Evolutionary conservation across 2,888 invertebrate species (phyloP).

Genomic region (Tipula unca): DNA sequence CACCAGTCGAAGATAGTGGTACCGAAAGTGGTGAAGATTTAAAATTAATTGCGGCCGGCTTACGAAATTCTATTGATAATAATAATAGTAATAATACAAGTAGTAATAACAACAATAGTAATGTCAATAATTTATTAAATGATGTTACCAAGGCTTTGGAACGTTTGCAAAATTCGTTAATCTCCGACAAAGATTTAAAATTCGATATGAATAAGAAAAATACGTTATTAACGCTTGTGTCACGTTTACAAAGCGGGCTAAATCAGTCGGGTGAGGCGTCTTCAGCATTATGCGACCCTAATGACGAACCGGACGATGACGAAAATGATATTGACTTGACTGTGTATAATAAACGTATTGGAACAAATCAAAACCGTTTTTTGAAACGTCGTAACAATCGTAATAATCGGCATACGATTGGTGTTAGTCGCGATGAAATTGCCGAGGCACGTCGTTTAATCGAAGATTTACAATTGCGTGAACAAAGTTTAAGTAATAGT

Average conservation of each 20-base stretch:
- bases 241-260: conserved; percentile 55
- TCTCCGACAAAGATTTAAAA: conserved; percentile 45
- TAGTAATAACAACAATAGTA: conserved; percentile 39
- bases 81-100: conserved; percentile 39
- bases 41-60: conserved; percentile 46
- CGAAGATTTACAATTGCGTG: conserved; percentile 51
- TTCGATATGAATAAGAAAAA: conserved; percentile 46
- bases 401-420: conserved; percentile 69
- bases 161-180: conserved; percentile 64
- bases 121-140: conserved; percentile 50
- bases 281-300: conserved; percentile 28
- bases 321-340: conserved; percentile 22
- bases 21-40: conserved; percentile 63
- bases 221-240: conserved; percentile 59
- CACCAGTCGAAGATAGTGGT: conserved; percentile 51
- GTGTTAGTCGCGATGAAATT: conserved; percentile 72
- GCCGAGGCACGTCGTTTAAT: conserved; percentile 69
- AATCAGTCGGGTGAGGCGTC: conserved; percentile 35
- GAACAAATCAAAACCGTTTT: conserved; percentile 42
- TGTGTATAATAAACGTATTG: conserved; percentile 30
- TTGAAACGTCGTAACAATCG: conserved; percentile 51
- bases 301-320: conserved; percentile 31
- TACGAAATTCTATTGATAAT: conserved; percentile 46
- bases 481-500: conserved; percentile 31
- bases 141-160: conserved; percentile 72